phyloP scores from a whole-genome alignment of 2,888 invertebrate genomes.

The Hydrotaea diabolus region DNA sequence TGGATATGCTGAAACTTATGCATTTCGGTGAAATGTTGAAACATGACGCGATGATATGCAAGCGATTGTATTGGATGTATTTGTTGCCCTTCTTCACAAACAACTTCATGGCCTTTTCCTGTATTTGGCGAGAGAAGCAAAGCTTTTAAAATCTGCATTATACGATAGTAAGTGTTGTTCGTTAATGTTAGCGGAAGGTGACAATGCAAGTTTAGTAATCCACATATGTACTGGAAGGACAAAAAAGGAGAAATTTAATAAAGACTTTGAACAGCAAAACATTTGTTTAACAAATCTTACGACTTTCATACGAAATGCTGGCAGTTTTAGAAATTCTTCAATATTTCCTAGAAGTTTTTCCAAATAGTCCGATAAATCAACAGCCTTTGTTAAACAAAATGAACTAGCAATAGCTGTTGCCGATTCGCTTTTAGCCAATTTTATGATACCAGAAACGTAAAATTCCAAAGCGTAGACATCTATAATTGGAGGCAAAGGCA shows the following conservation, averaged over 20 bases:
- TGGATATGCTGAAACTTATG: conserved; percentile 52
- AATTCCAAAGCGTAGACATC: conserved; percentile 67
- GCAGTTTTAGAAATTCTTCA: conserved; percentile 38
- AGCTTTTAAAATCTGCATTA: conserved; percentile 46
- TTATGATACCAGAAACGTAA: conserved; percentile 42
- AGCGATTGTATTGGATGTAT: conserved; percentile 52
- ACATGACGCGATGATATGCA: conserved; percentile 63
- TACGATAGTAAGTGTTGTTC: conserved; percentile 34
- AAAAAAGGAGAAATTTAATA: background rate
- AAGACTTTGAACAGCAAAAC: background rate
- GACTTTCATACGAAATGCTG: conserved; percentile 59
- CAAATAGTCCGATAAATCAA: conserved; percentile 48
- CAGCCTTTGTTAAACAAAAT: background rate
- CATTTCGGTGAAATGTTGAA: conserved; percentile 57
- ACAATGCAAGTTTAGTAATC: conserved; percentile 46
- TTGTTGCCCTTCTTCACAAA: conserved; percentile 46
- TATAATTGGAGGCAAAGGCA: conserved; percentile 9
- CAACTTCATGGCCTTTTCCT: background rate
- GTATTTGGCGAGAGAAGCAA: conserved; percentile 6
- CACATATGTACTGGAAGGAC: conserved; percentile 55
- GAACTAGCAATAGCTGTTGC: background rate
- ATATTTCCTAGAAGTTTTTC: conserved; percentile 33
- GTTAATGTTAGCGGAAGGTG: conserved; percentile 38
- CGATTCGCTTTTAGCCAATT: conserved; percentile 17
- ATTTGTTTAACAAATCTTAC: conserved; percentile 34